Evolutionary conservation across 2,888 invertebrate genomes (phyloP), one percentile per base, ranked within the genome.

Genomic region (Himalopsyche kuldschensis): DNA sequence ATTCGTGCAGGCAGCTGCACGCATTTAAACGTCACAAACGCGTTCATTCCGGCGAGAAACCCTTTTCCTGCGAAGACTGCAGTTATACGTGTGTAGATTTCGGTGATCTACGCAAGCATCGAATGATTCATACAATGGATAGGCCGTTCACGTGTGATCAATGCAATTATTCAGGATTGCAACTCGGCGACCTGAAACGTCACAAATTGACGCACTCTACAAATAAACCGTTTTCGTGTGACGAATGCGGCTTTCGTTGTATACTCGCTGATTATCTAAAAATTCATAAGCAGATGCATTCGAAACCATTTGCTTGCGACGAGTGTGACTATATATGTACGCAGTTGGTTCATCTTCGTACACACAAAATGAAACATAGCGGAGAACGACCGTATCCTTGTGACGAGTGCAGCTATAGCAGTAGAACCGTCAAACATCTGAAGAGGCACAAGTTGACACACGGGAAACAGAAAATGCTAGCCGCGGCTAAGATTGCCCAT

Each of bases 341-440:
- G 17, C 82, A 82, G 27, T n/a, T 27, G 15, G 55, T 41, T 31
- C 77, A 82, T 69, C 63, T 82, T 11, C 48, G 55, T 27, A 41
- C 63, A 4, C 82, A 82, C 48, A 82, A 55, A 78, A 30, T 82
- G 31, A 77, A 47, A 55, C 82, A 82, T 20, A 78, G 78, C 11
- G 82, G 82, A 20, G 82, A 82, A 63, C 31, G 76, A n/a, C 82
- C 82, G 11, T 82, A 78, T 17, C 30, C 55, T 10, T 82, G 82
- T n/a, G 75, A 77, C 55, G 27, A 48, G 27, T 82, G 82, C 41
- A 78, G 55, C n/a, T 82, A 78, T n/a, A 82, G 41, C 20, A 82
- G 75, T 30, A 55, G 82, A 11, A 82, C 82, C 15, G 31, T 76
- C 6, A 81, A 81, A 41, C 81, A 81, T 31, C 75, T 81, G 15